Evolutionary conservation across 2,888 invertebrate species (phyloP), one percentile per base, ranked within the genome.

Genomic region (Tinea pellionella): DNA sequence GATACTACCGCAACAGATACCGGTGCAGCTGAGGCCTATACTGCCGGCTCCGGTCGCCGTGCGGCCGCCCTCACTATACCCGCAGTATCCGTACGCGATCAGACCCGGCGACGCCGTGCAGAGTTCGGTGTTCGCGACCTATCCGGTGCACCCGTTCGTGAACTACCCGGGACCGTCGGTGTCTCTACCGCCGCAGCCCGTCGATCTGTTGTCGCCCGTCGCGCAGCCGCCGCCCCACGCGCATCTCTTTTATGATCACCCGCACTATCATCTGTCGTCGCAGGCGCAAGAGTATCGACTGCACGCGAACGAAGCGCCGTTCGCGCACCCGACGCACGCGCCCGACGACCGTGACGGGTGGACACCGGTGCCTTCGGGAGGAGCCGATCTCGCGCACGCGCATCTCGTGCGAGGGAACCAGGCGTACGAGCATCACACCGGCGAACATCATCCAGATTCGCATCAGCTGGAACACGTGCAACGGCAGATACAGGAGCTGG

Each of bases 101-200:
- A 77, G 84, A 9, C 88, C 85, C 7, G 88, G 88, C 12, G 78
- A 81, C 62, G 78, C 87, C 12, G 70, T 83, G 0, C 88, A 88
- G 62, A 77, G 84, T 2, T 87, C 87, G 1, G 68, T 74, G 55
- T 88, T 87, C 55, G 87, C 87, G 0, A 81, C 80, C 1, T 88
- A 80, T 61, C 88, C 88, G 4, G 74, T 81, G 63, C 85, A 80
- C 66, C 88, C 87, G 0, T 68, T 82, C 6, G 61, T 78, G 0
- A 80, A 80, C 61, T 82, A 77, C 57, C 81, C 77, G 60, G 69
- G 69, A 7, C 75, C 78, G 0, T 62, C 73, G 1, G 61, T 74
- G 16, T 78, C 78, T 7, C 63, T 66, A 0, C 65, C 67, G 0
- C 63, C 69, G 3, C 61, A n/a, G n/a, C n/a, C n/a, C n/a, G n/a